phyloP scores from a whole-genome alignment of 2,797 vertebrate species.

The Heterohyrax brucei region DNA sequence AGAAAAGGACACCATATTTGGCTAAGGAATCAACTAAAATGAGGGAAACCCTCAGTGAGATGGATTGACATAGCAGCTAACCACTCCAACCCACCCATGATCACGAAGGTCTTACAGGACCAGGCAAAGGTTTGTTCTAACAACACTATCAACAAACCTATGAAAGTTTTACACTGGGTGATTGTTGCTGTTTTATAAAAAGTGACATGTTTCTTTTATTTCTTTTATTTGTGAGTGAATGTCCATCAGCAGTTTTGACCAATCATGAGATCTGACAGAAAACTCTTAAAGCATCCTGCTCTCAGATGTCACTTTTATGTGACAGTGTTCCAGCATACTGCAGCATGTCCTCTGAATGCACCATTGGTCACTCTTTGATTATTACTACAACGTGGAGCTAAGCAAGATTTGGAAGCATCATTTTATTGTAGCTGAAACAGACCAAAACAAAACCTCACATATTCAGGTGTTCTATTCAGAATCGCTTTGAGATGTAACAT shows the following conservation, averaged over 20 bases:
- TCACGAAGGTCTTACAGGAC: not conserved
- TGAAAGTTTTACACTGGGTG: not conserved
- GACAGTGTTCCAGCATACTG: not conserved
- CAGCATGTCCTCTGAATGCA: not conserved
- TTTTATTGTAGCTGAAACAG: constrained; percentile 58
- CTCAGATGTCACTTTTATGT: not conserved
- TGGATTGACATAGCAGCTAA: not conserved
- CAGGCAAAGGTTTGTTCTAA: not conserved
- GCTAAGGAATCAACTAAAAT: not conserved
- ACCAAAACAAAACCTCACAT: not conserved
- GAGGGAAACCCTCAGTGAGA: not conserved
- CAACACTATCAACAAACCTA: not conserved
- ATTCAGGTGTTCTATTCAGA: constrained; percentile 8
- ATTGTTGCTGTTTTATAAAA: constrained; percentile 53
- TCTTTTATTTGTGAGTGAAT: constrained; percentile 37
- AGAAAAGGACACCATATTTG: too few relatives aligned
- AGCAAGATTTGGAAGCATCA: not conserved
- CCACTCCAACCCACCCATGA: not conserved
- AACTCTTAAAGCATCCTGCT: not conserved
- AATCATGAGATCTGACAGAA: constrained; percentile 52
- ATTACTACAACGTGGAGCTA: not conserved
- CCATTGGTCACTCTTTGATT: not conserved
- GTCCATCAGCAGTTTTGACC: not conserved
- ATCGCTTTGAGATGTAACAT: constrained; percentile 33
- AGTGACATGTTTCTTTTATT: constrained; percentile 18